phyloP scores from a whole-genome alignment of 2,888 invertebrate genomes.

The Terebella lapidaria region DNA sequence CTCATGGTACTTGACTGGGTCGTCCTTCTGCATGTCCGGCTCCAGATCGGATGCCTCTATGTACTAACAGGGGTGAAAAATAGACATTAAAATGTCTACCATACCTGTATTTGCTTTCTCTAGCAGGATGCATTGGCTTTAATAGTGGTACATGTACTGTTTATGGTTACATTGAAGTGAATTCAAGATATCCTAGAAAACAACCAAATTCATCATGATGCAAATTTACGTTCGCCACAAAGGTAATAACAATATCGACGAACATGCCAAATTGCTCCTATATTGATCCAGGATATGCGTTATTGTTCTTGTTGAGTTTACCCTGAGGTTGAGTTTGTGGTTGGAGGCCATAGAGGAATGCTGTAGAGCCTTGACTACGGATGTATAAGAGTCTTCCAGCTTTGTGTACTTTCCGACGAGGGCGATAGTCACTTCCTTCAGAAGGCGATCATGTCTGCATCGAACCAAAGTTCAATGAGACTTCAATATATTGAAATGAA shows the following conservation, averaged over 20 bases:
- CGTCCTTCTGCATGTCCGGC: slow-evolving; percentile 64
- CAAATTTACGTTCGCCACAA: not conserved
- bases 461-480: no score
- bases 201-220: not conserved
- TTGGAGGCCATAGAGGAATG: slow-evolving; percentile 85
- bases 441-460: slow-evolving; percentile 58
- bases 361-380: slow-evolving; percentile 88
- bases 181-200: no score
- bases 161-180: no score
- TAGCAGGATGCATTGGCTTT: no score
- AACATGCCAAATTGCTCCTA: no score
- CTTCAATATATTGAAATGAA: no score
- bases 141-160: no score
- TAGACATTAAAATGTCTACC: no score
- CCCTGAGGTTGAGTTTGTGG: slow-evolving; percentile 74
- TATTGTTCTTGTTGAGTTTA: no score
- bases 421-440: slow-evolving; percentile 81
- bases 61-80: slow-evolving; percentile 58
- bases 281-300: no score
- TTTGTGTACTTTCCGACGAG: slow-evolving; percentile 96
- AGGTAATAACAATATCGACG: not conserved
- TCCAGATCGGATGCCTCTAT: slow-evolving; percentile 90
- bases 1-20: slow-evolving; percentile 82
- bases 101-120: no score
- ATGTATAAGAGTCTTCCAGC: slow-evolving; percentile 92